Percentiles rank a stretch among this genome's conserved stretches.
Evolutionary conservation across 2,888 invertebrate genomes (phyloP).

Genomic region (Melieria picta): DNA sequence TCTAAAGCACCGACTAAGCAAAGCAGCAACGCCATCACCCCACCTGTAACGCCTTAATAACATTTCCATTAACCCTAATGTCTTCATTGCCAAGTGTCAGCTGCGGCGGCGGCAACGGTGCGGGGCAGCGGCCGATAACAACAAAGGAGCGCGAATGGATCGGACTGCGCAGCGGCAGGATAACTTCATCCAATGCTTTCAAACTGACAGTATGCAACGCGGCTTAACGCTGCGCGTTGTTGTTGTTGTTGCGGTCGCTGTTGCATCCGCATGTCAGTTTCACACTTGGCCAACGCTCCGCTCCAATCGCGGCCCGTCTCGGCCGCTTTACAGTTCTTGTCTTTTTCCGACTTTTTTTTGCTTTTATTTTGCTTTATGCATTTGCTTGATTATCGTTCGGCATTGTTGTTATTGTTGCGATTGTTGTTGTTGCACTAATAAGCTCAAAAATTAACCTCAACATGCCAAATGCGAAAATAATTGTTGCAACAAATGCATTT

Average conservation of each 20-base stretch:
- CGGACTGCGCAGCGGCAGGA: background rate
- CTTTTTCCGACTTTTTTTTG: slow-evolving; percentile 6
- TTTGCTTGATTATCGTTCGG: background rate
- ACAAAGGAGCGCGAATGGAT: slow-evolving; percentile 13
- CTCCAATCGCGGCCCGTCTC: slow-evolving; percentile 13
- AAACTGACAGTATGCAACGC: background rate
- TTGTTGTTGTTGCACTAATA: slow-evolving; percentile 40
- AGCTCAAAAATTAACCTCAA: slow-evolving; percentile 55
- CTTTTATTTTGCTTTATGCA: slow-evolving; percentile 2
- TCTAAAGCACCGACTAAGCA: slow-evolving; percentile 19
- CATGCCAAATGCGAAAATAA: slow-evolving; percentile 65
- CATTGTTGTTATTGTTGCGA: slow-evolving; percentile 13
- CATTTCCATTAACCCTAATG: slow-evolving; percentile 67
- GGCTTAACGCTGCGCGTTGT: background rate
- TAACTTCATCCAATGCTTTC: background rate
- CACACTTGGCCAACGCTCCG: slow-evolving; percentile 37
- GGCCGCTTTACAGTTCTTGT: slow-evolving; percentile 13
- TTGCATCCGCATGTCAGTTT: slow-evolving; percentile 43
- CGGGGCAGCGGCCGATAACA: background rate
- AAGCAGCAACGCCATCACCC: slow-evolving; percentile 31
- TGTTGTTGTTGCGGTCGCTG: background rate
- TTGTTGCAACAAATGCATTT: slow-evolving; percentile 57
- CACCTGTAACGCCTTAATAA: slow-evolving; percentile 61
- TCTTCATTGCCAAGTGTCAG: slow-evolving; percentile 66
- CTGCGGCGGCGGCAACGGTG: slow-evolving; percentile 20